Evolutionary conservation across 2,888 invertebrate genomes (phyloP), one percentile per base, ranked within the genome.

Genomic region (Aplocera efformata): DNA sequence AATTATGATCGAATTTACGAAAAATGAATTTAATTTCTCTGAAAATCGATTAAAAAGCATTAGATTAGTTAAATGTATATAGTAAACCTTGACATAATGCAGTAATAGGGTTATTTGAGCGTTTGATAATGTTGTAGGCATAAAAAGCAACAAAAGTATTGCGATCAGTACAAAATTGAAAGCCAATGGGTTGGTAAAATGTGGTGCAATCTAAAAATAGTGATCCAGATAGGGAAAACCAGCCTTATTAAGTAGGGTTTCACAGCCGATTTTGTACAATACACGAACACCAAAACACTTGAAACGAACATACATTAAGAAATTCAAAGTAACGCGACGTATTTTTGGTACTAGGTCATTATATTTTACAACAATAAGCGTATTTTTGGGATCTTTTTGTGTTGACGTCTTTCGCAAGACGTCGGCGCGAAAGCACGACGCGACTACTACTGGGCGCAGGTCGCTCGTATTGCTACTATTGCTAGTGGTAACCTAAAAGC

Each of bases 401-500:
- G 40, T 47, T 60, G 67, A 70, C 76, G 73, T 63, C 67, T 59
- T 38, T 55, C 60, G 54, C 24, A 7, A 64, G 74, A 82, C 85
- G 85, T 85, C 80, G 67, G 56, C 69, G 67, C 83, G 68, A 53
- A 42, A 34, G 65, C 82, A 77, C 77, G 79, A 52, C 70, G 64
- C 67, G 53, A 58, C 56, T 60, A 65, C 75, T 70, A 86, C 86
- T 84, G 83, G 75, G 79, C 79, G 76, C 80, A 69, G 73, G 71
- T 64, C 64, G 61, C 56, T 53, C 58, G 61, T 61, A 62, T 55
- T 58, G 59, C 45, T 56, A 57, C 61, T 70, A 71, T 69, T 69
- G 72, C 62, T 70, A 73, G 64, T 69, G 72, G 63, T 70, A 73
- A 64, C 65, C 64, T 58, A 64, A 67, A 72, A 63, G 49, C 53